Conservation (phyloP, 2,888 invertebrate species). For the Drosophila recens region DNA sequence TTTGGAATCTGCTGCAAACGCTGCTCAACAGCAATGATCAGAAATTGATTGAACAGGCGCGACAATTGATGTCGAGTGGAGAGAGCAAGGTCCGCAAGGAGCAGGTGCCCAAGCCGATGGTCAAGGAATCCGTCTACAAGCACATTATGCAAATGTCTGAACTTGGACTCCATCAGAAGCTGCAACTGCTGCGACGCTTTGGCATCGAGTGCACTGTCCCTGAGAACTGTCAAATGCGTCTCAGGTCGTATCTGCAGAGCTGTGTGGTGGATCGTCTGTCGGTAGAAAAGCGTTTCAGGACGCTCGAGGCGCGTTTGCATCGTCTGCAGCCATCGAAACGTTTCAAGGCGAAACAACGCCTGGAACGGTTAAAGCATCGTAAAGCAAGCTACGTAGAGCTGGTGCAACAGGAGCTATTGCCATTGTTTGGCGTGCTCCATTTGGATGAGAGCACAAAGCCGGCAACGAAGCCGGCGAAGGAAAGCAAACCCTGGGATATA, state of each 20-base stretch:
- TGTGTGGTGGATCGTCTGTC: conserved; percentile 39
- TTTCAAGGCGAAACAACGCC: conserved; percentile 83
- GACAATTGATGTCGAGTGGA: conserved; percentile 41
- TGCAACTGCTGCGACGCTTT: conserved; percentile 80
- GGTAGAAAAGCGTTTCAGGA: conserved; percentile 21
- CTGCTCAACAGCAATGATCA: conserved; percentile 78
- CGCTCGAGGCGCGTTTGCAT: conserved; percentile 58
- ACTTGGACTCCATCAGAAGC: conserved; percentile 83
- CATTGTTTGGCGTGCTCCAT: conserved; percentile 74
- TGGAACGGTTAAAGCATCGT: conserved; percentile 60
- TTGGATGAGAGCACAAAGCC: conserved; percentile 57
- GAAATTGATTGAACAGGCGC: conserved; percentile 68
- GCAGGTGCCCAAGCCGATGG: conserved; percentile 36
- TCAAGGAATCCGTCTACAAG: conserved; percentile 52
- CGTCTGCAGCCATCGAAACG: conserved; percentile 72
- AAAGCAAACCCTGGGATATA: conserved; percentile 18
- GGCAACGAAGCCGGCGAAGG: not conserved
- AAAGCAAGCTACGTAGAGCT: conserved; percentile 58
- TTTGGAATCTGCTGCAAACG: conserved; percentile 74
- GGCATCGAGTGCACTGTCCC: conserved; percentile 75
- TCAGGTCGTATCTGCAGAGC: conserved; percentile 66
- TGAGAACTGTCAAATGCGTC: conserved; percentile 53
- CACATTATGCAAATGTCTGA: conserved; percentile 80
- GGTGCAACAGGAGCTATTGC: conserved; percentile 68
- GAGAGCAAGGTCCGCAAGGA: conserved; percentile 15